Base-by-base conservation (phyloP, 2,888 invertebrate genomes). In the Troides helena region DNA sequence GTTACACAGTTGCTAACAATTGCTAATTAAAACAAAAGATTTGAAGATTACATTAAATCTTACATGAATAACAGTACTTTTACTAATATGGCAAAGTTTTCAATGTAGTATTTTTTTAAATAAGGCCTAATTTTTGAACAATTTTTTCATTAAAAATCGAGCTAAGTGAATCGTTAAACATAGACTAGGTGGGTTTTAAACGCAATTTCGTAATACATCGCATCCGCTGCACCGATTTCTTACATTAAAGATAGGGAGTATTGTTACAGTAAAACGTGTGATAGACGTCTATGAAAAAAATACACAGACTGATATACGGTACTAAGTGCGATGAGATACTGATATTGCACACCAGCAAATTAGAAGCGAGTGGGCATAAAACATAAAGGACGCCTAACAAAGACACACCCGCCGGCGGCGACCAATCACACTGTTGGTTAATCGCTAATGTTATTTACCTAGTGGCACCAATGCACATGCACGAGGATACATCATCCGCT, bases 1-100 rank as follows among this genome's bases (percentile, higher is more conserved):
- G 87, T 88, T 87, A 91, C 85, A 88, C 85, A 87, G 86, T 87
- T 86, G 86, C 85, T 85, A 84, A 83, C 78, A 80, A 85, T 79
- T 82, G 80, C 84, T 86, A 86, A 85, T 82, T 77, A 85, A 80
- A 74, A 75, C 80, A 85, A 84, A 21, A 84, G 85, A 80, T 6
- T 53, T 84, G 86, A 89, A 85, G 84, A 85, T 88, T 86, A 90
- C 80, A 87, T 83, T 82, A 83, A 90, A 86, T 87, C 90, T 91
- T 90, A 90, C 77, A 85, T 90, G 88, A 88, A 86, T 88, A 87
- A 85, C 81, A 90, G 89, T 90, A 90, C 85, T 82, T 88, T 91
- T 85, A 90, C 91, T 92, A 92, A 92, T 92, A 92, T 92, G 92
- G 92, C 92, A 92, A 91, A 92, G 92, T 92, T 92, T 92, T 92